These are phyloP conservation scores for Cephus cinctus DNA, from an alignment of 1,140 invertebrate genomes.

Conservation along the genomic window DNA sequence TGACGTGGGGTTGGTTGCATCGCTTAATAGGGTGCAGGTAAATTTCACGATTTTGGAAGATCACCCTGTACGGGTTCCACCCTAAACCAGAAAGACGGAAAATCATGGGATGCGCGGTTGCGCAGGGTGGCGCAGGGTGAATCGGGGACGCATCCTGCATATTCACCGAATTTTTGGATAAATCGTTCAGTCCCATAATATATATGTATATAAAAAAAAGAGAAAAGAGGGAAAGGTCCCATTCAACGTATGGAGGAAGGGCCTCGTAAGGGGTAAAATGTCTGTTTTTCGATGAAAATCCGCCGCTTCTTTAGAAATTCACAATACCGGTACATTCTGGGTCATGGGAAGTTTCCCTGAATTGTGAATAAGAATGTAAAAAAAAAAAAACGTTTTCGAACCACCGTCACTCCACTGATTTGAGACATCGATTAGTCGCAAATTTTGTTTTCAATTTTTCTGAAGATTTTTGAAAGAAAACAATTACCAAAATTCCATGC, in stretches of 20 bases:
- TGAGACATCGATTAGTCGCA: no score
- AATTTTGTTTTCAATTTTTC: no score
- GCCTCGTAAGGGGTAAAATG: constrained; percentile 47
- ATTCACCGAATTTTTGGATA: constrained; percentile 46
- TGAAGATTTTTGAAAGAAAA: no score
- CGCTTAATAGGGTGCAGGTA: constrained; percentile 52
- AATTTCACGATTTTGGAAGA: constrained; percentile 48
- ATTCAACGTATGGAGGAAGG: constrained; percentile 11
- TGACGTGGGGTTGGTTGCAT: no score
- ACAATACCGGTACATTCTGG: constrained; percentile 49
- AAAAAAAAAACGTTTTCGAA: constrained; percentile 4
- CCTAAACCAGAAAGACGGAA: no score
- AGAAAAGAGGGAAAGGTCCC: constrained; percentile 24
- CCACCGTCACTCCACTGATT: no score
- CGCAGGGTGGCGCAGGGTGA: constrained; percentile 20
- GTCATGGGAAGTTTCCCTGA: constrained; percentile 49
- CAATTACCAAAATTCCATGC: no score
- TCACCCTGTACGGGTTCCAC: no score
- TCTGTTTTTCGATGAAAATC: constrained; percentile 46
- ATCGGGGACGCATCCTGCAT: constrained; percentile 51
- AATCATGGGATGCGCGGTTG: no score
- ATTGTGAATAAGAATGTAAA: no score
- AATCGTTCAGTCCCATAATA: constrained; percentile 45
- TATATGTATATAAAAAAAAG: constrained; percentile 31
- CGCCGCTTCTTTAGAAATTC: constrained; percentile 46